These are phyloP conservation scores for Macaria liturata DNA, from an alignment of 2,888 invertebrate genomes.

Conservation along the genomic window DNA sequence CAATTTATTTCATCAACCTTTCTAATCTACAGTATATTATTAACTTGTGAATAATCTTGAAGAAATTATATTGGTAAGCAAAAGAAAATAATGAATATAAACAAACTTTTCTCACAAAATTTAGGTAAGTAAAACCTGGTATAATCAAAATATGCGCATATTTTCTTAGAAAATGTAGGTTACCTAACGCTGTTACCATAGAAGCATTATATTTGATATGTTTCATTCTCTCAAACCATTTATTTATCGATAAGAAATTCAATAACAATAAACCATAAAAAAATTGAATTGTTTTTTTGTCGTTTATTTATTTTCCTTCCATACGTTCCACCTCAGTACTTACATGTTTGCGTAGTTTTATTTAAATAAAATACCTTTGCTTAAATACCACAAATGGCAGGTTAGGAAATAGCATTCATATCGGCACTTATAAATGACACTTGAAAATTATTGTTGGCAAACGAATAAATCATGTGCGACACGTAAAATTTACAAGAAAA, in stretches of 20 bases:
- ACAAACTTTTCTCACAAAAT: too few species aligned
- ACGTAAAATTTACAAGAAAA: constrained; percentile 55
- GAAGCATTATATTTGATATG: too few species aligned
- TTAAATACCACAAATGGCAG: neutral
- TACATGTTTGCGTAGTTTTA: neutral
- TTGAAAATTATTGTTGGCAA: constrained; percentile 12
- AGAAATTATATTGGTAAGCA: too few species aligned
- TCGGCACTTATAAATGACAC: constrained; percentile 10
- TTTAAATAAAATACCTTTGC: too few species aligned
- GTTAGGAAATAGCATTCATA: constrained; percentile 5
- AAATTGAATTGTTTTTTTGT: constrained; percentile 25
- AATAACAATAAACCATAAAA: constrained; percentile 30
- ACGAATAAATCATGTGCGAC: constrained; percentile 43
- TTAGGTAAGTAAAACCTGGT: too few species aligned
- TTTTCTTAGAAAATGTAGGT: too few species aligned
- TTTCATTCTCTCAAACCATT: too few species aligned
- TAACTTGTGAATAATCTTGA: too few species aligned
- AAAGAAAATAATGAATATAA: too few species aligned
- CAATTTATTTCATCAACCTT: constrained; percentile 3
- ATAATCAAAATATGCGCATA: too few species aligned
- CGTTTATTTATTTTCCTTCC: constrained; percentile 9
- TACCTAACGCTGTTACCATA: too few species aligned
- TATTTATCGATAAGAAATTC: constrained; percentile 12
- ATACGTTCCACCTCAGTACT: neutral
- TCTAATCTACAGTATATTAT: neutral